Base-by-base conservation (phyloP, 2,797 vertebrate genomes). In the Leptatherina wallacei region DNA sequence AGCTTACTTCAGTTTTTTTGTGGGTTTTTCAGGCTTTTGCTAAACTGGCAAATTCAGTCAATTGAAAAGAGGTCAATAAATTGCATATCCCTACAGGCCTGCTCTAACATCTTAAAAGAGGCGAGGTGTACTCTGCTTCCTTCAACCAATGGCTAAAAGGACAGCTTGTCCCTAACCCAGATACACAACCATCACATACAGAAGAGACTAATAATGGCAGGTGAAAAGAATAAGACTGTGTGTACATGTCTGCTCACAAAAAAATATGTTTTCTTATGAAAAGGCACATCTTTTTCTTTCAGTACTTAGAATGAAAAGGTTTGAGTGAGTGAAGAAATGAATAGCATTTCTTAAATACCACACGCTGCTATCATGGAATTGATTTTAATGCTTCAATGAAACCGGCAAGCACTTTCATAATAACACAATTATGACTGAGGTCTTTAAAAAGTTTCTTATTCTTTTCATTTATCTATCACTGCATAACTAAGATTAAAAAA, bases 111-210 rank as follows among this genome's bases (percentile, higher is more conserved):
- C 71, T 81, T 77, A 62, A 68, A 65, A 81, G 81, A 88, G 49
- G 65, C 40, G 52, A 89, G 70, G 67, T 85, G 81, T 71, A 30
- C 61, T 73, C 60, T 44, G 42, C 61, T 76, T 86, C 76, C 70
- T 73, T 65, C 70, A 74, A 54, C 52, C 69, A 70, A 42, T 42
- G 52, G 65, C 60, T 9, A 64, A 61, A 2, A 77, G 74, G 77
- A 82, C 79, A 80, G 60, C 58, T 60, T 84, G 86, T 87, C 85
- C 91, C 89, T 89, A 92, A 93, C 90, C 91, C 81, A 93, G 81
- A 92, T 86, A 86, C 78, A 82, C 77, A 85, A 68, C 56, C 71
- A 69, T 30, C 49, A 60, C 65, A 40, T 59, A 74, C 64, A 71
- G 61, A 20, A 54, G 27, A 74, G 51, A 29, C 42, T 62, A 56